phyloP scores from a whole-genome alignment of 2,113 vertebrate genomes.

The Trematomus loennbergii region DNA sequence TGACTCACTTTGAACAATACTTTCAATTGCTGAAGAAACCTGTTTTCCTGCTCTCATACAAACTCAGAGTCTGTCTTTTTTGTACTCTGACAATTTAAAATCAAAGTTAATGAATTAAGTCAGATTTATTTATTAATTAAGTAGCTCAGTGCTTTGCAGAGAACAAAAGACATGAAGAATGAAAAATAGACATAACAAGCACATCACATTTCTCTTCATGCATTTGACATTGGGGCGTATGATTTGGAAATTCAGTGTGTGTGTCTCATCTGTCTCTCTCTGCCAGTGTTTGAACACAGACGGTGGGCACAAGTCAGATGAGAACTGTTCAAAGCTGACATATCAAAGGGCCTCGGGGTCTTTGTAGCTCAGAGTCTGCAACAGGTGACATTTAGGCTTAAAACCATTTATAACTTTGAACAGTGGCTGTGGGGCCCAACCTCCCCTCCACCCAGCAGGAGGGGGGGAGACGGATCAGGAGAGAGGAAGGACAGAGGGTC shows the following conservation, averaged over 20 bases:
- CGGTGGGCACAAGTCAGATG: slow-evolving; percentile 55
- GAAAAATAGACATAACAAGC: slow-evolving; percentile 4
- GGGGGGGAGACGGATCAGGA: slow-evolving; percentile 27
- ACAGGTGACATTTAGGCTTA: slow-evolving; percentile 75
- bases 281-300: slow-evolving; percentile 68
- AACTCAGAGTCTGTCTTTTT: background rate
- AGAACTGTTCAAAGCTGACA: slow-evolving; percentile 76
- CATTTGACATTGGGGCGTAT: slow-evolving; percentile 10
- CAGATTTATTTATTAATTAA: slow-evolving; percentile 7
- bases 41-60: background rate
- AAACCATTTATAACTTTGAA: slow-evolving; percentile 60
- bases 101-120: background rate
- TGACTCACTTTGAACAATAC: background rate
- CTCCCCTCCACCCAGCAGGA: slow-evolving; percentile 36
- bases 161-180: slow-evolving; percentile 8
- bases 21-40: background rate
- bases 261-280: slow-evolving; percentile 6
- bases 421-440: background rate
- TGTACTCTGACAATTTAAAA: background rate
- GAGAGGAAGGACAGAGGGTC: slow-evolving; percentile 7
- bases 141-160: background rate
- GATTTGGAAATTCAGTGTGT: background rate
- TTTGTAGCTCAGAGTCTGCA: slow-evolving; percentile 68
- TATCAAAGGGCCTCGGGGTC: slow-evolving; percentile 68
- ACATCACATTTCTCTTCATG: background rate